Percentiles rank a stretch among this genome's conserved stretches.
phyloP scores from a whole-genome alignment of 1,140 invertebrate genomes.

The Xylocopa sonorina region DNA sequence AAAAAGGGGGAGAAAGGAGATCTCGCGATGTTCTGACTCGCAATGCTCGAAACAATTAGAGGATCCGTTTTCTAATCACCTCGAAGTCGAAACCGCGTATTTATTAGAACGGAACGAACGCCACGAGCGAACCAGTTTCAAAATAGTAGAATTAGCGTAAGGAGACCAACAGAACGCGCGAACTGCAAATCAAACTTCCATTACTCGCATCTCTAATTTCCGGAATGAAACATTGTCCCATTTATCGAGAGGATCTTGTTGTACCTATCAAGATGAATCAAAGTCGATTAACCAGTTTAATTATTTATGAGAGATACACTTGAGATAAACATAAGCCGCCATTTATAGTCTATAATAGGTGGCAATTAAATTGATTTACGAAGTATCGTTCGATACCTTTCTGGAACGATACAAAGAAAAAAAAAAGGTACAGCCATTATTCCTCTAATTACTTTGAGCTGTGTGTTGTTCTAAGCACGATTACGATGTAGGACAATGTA shows the following conservation, averaged over 20 bases:
- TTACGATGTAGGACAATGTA: neutral
- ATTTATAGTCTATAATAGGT: neutral
- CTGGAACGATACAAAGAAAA: no score
- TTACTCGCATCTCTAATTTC: neutral
- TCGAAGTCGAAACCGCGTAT: neutral
- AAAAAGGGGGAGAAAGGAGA: slow-evolving; percentile 22
- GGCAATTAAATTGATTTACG: neutral
- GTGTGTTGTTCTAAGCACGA: neutral
- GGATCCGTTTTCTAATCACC: neutral
- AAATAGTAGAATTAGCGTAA: neutral
- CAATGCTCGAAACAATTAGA: neutral
- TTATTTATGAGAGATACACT: neutral
- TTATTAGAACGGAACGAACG: neutral
- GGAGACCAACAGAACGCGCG: neutral
- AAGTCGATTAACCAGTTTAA: neutral
- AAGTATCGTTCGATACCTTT: neutral
- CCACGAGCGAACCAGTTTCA: no score
- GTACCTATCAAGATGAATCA: neutral
- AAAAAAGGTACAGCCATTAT: neutral
- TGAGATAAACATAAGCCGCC: neutral
- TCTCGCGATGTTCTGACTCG: neutral
- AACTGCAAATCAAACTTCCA: neutral
- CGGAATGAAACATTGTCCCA: neutral
- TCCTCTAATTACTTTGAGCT: neutral
- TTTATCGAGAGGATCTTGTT: slow-evolving; percentile 3